These are phyloP conservation scores for Gambusia affinis DNA, from an alignment of 2,113 vertebrate genomes.

Conservation along the genomic window DNA sequence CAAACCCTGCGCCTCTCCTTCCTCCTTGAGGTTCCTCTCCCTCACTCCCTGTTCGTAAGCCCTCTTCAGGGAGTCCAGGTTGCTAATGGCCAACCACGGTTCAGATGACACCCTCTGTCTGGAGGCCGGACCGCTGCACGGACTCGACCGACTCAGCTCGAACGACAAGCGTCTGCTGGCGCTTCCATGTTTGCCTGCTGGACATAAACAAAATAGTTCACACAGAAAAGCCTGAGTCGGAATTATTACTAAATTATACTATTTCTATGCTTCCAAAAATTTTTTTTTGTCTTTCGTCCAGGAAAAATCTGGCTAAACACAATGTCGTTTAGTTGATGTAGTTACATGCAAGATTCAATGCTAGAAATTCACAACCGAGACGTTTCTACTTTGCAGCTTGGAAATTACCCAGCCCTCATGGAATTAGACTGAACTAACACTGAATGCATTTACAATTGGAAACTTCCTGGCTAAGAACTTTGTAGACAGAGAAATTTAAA, in stretches of 20 bases:
- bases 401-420: background rate
- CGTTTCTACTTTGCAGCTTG: background rate
- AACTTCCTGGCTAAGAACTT: no score
- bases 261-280: background rate
- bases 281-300: background rate
- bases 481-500: no score
- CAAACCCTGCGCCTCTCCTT: constrained; percentile 5
- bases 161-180: constrained; percentile 24
- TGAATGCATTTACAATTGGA: no score
- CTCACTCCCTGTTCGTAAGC: constrained; percentile 57
- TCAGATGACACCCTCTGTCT: constrained; percentile 67
- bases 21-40: constrained; percentile 26
- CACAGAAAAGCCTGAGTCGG: background rate
- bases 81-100: constrained; percentile 69
- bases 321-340: background rate
- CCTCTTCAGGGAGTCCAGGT: constrained; percentile 64
- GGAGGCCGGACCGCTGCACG: constrained; percentile 8
- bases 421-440: no score
- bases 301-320: background rate
- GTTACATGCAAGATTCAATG: background rate
- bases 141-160: constrained; percentile 23
- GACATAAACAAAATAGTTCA: background rate
- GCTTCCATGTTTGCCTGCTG: constrained; percentile 41
- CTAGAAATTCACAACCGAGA: no score
- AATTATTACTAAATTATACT: background rate